Conservation (phyloP, 37 sponge, comb jelly and placozoan species). For the Halichondria panicea region DNA sequence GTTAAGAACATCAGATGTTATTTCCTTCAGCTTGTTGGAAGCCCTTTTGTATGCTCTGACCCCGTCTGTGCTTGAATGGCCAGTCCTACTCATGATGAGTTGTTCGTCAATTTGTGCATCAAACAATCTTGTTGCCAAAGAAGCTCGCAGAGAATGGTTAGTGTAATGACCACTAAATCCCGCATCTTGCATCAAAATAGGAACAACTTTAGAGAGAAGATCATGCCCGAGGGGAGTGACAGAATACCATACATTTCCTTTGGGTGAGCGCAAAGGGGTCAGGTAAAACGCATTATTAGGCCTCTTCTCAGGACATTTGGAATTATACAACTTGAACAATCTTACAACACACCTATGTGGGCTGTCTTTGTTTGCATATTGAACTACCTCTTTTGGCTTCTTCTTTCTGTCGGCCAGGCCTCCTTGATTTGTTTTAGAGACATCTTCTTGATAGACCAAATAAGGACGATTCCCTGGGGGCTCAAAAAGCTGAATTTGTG, state of each 20-base stretch:
- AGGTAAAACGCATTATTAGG: slow-evolving; percentile 46
- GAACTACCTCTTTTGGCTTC: no score
- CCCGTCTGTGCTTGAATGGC: slow-evolving; percentile 32
- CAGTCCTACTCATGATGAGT: slow-evolving; percentile 42
- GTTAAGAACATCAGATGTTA: slow-evolving; percentile 36
- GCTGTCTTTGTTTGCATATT: no score
- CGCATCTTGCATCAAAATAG: slow-evolving; percentile 12
- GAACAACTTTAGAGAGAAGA: background rate
- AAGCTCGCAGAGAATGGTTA: slow-evolving; percentile 35
- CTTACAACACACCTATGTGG: no score
- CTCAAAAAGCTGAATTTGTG: no score
- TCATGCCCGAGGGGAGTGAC: slow-evolving; percentile 28
- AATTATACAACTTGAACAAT: no score
- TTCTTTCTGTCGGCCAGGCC: no score
- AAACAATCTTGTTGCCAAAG: slow-evolving; percentile 38
- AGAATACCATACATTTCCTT: slow-evolving; percentile 36
- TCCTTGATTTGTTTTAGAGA: no score
- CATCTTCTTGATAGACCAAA: no score
- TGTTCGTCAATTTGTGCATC: slow-evolving; percentile 48
- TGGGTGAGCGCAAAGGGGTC: slow-evolving; percentile 19
- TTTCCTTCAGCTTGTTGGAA: slow-evolving; percentile 3
- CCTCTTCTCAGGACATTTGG: no score
- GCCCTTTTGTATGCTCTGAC: slow-evolving; percentile 28
- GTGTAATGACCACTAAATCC: slow-evolving; percentile 33
- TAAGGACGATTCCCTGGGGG: no score